These are phyloP conservation scores for Actinernus sp. DNA, from an alignment of 92 coral and sea anemone species.

Conservation along the genomic window DNA sequence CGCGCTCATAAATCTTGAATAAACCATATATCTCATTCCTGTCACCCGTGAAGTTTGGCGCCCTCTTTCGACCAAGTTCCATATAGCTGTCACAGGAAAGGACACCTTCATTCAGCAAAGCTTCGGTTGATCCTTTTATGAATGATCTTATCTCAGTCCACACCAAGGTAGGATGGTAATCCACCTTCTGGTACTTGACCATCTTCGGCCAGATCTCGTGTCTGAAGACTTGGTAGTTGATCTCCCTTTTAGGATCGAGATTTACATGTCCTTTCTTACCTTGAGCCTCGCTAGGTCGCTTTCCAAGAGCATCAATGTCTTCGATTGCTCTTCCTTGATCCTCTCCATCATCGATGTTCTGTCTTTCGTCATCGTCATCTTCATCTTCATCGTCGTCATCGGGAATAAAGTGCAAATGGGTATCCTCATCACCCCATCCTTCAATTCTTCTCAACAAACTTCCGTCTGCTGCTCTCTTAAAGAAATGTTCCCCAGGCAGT, in stretches of 20 bases:
- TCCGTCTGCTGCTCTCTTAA: conserved; percentile 80
- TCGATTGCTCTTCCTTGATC: conserved; percentile 6
- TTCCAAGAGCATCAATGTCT: conserved; percentile 6
- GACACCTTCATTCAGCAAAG: conserved; percentile 68
- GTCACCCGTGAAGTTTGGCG: conserved; percentile 94
- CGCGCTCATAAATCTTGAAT: conserved; percentile 75
- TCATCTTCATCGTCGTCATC: conserved; percentile 74
- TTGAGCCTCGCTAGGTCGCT: conserved; percentile 9
- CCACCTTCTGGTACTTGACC: conserved; percentile 69
- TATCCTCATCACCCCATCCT: conserved; percentile 97
- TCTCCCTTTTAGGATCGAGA: conserved; percentile 82
- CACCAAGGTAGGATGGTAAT: conserved; percentile 92
- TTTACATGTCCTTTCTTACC: conserved; percentile 23
- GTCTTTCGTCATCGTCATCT: conserved; percentile 64
- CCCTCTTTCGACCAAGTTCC: conserved; percentile 86
- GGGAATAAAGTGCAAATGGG: conserved; percentile 74
- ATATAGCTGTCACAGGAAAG: conserved; percentile 76
- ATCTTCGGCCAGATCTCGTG: conserved; percentile 91
- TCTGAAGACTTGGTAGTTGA: conserved; percentile 84
- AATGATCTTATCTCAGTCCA: conserved; percentile 99
- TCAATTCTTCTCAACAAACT: conserved; percentile 71
- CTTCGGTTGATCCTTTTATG: conserved; percentile 95
- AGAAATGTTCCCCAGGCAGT: conserved; percentile 79
- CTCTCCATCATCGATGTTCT: conserved; percentile 23
- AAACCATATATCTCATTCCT: conserved; percentile 67